Evolutionary conservation across 2,113 vertebrate species (phyloP).

Genomic region (Mus pahari): DNA sequence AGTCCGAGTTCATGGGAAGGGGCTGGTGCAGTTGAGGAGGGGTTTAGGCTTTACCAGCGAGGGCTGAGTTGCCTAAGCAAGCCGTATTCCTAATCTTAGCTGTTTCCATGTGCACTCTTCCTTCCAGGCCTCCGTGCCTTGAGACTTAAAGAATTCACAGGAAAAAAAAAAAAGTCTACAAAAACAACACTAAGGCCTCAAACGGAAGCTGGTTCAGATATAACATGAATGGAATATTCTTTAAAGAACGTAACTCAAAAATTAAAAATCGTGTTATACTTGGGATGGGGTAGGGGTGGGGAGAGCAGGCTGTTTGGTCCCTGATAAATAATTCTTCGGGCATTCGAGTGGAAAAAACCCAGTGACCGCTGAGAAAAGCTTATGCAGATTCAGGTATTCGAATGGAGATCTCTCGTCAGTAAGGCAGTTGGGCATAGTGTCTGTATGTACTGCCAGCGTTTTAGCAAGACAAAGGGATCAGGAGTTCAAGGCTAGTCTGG

Average conservation of each 20-base stretch:
- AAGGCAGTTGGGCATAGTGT: background rate
- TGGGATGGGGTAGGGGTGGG: no score
- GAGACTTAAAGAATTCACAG: background rate
- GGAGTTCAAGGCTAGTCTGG: background rate
- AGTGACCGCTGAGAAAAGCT: background rate
- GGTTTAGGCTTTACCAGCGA: background rate
- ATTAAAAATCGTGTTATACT: background rate
- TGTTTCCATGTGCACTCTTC: background rate
- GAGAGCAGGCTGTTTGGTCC: background rate
- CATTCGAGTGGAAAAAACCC: constrained; percentile 1
- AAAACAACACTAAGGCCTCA: background rate
- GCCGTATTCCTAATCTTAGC: background rate
- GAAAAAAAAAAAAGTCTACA: background rate
- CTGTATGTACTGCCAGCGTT: background rate
- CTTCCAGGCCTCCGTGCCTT: background rate
- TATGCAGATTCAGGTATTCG: background rate
- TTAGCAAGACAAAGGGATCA: no score
- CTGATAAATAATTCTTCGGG: constrained; percentile 20
- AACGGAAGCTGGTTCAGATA: background rate
- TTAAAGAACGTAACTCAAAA: background rate
- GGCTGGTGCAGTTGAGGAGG: background rate
- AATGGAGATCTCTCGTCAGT: background rate
- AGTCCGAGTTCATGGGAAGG: background rate
- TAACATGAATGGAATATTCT: background rate
- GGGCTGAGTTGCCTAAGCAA: background rate